Evolutionary conservation across 2,888 invertebrate species (phyloP).

Genomic region (Philhelius pedissequus): DNA sequence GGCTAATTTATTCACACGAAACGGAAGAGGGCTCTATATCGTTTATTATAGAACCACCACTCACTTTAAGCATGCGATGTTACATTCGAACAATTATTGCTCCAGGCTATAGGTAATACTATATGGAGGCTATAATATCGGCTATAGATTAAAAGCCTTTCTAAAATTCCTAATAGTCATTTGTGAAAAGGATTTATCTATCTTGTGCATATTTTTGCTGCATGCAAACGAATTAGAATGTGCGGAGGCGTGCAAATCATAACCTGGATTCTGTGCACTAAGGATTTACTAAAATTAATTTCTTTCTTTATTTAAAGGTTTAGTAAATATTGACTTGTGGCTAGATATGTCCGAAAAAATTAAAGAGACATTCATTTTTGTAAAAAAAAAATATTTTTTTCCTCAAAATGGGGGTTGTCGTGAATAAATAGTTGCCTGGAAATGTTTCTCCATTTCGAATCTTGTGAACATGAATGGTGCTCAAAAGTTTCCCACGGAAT

Average conservation of each 20-base stretch:
- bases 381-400: no score
- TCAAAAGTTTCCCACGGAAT: no score
- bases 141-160: conserved; percentile 9
- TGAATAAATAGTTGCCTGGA: no score
- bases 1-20: conserved; percentile 21
- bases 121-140: not conserved
- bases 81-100: conserved; percentile 19
- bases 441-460: no score
- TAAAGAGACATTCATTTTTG: no score
- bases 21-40: not conserved
- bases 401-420: no score
- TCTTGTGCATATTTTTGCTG: not conserved
- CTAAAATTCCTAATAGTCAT: conserved; percentile 10
- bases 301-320: not conserved
- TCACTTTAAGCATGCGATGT: conserved; percentile 25
- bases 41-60: not conserved
- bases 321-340: no score
- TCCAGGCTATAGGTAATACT: not conserved
- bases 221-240: not conserved
- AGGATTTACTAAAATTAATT: not conserved
- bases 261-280: not conserved
- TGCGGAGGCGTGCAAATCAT: not conserved
- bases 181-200: not conserved
- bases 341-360: no score
- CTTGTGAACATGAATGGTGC: no score